These are phyloP conservation scores for Penaeus monodon DNA, from an alignment of 2,888 invertebrate species.

Conservation along the genomic window DNA sequence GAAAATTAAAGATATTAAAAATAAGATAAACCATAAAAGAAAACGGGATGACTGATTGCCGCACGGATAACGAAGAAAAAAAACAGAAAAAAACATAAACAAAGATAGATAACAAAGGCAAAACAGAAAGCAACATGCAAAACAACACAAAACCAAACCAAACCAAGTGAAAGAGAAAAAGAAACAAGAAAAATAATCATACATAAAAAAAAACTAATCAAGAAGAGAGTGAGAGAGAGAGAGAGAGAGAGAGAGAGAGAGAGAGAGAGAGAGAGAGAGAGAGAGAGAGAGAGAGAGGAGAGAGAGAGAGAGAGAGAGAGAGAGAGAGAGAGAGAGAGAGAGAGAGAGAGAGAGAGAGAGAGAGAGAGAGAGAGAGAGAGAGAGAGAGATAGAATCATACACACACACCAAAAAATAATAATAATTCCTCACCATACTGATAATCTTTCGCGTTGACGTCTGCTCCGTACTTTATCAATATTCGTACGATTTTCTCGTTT, in stretches of 20 bases:
- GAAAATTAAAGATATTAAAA: no score
- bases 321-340: conserved; percentile 5
- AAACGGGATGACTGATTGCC: no score
- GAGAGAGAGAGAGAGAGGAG: not conserved
- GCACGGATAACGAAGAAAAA: no score
- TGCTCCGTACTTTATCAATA: not conserved
- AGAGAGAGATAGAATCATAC: not conserved
- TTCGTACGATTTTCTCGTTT: not conserved
- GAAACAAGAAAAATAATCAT: no score
- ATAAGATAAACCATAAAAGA: no score
- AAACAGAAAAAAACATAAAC: no score
- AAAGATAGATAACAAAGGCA: no score
- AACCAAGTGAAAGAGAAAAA: no score
- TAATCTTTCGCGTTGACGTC: not conserved
- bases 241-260: not conserved
- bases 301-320: not conserved
- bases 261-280: not conserved
- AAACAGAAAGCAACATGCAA: no score
- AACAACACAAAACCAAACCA: no score
- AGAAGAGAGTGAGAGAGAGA: not conserved
- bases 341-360: not conserved
- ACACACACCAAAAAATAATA: not conserved
- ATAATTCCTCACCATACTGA: not conserved
- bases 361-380: not conserved
- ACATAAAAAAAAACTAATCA: no score